A percentile compares a stretch with the other conserved stretches of the same genome.
These are phyloP conservation scores for Sebastiscus tertius DNA, from an alignment of 2,797 vertebrate genomes.

Conservation along the genomic window DNA sequence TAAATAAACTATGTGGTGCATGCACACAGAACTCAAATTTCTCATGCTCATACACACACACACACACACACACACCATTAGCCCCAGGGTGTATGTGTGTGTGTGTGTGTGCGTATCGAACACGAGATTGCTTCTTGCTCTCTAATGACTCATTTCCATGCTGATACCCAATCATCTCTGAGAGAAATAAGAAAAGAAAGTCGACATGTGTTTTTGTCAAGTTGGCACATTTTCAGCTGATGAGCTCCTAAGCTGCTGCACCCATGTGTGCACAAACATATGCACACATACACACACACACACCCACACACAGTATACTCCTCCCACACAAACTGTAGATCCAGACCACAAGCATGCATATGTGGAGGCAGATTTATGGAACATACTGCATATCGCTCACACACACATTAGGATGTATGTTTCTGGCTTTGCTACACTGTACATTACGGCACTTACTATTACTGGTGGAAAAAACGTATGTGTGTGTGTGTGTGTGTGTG, in stretches of 20 bases:
- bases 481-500: background rate
- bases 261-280: background rate
- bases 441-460: background rate
- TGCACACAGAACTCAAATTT: background rate
- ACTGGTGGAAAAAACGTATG: background rate
- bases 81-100: conserved; percentile 30
- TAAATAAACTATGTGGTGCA: background rate
- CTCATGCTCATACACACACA: background rate
- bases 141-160: conserved; percentile 56
- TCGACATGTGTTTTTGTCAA: conserved; percentile 58
- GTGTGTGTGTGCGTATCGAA: conserved; percentile 44
- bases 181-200: conserved; percentile 57
- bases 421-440: background rate
- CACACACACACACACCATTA: conserved; percentile 12
- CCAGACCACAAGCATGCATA: background rate
- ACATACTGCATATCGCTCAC: background rate
- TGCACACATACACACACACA: background rate
- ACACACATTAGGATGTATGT: background rate
- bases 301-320: background rate
- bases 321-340: background rate
- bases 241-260: conserved; percentile 33
- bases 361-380: conserved; percentile 20
- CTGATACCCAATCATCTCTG: conserved; percentile 53
- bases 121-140: conserved; percentile 46
- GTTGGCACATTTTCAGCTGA: conserved; percentile 55